Conservation (phyloP, 2,113 vertebrate species). For the Corapipo altera region DNA sequence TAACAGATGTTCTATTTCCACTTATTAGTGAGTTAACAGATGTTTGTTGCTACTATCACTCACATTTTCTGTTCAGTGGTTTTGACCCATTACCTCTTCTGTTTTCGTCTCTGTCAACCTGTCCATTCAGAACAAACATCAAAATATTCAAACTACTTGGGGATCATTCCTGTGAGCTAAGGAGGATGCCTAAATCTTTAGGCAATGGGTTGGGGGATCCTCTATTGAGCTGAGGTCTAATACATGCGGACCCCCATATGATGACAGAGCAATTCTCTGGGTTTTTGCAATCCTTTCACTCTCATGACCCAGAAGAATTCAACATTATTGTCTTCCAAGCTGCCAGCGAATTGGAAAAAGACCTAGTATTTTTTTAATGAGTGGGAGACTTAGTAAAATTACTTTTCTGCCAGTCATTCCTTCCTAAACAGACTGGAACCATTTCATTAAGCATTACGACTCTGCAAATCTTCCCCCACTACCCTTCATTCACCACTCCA, state of each 20-base stretch:
- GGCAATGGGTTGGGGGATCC: neutral
- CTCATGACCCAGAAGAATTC: neutral
- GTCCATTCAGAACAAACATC: neutral
- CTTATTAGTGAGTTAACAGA: neutral
- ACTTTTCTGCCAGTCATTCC: neutral
- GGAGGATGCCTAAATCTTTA: neutral
- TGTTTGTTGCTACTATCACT: neutral
- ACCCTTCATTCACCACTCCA: neutral
- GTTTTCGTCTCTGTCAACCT: neutral
- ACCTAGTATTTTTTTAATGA: neutral
- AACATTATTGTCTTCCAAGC: slow-evolving; percentile 19
- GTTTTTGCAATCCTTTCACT: slow-evolving; percentile 20
- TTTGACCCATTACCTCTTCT: neutral
- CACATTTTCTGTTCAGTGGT: neutral
- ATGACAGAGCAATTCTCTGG: neutral
- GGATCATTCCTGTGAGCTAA: neutral
- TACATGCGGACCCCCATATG: neutral
- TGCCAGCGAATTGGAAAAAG: neutral
- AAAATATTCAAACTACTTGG: neutral
- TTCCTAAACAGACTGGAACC: neutral
- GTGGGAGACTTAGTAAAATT: neutral
- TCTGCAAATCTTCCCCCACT: neutral
- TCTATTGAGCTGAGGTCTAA: neutral
- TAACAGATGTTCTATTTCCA: neutral
- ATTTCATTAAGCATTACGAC: neutral